Evolutionary conservation across 1,140 invertebrate genomes (phyloP), one percentile per base, ranked within the genome.

Genomic region (Pseudoatta argentina): DNA sequence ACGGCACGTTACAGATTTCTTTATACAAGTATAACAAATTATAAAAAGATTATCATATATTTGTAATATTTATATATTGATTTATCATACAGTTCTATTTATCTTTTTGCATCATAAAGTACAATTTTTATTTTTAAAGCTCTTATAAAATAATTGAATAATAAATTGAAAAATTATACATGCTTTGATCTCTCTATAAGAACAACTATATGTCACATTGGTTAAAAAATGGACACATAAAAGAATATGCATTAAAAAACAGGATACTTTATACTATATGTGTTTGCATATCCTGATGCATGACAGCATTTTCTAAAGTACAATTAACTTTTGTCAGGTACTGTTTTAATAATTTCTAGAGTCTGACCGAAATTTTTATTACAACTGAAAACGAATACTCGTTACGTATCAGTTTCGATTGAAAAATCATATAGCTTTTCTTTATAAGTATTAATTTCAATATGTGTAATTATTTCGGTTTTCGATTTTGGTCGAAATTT

Each of bases 311-410:
- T 51, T 64, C 5, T 51, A 64, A 64, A 78, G 24, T 14, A 44
- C 12, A 64, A 44, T 76, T 48, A 81, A 81, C 55, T 79, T 66
- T 82, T 73, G 24, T 82, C 79, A 83, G 79, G 79, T 83, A 83
- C 79, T 51, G 39, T 59, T 39, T 75, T 63, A 51, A 24, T 44
- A 61, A 83, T 34, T 34, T 34, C 6, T 34, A 34, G 6, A 34
- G 0, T 34, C 30, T 2, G 30, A 34, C 0, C 6, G 6, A 34
- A 34, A 34, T 0, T 34, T 34, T 34, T 34, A 6, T 0, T 5
- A 34, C 3, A 34, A 34, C 5, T 34, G 30, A 6, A 34, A 34
- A 34, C 0, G 5, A 6, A 34, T 34, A 34, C 5, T 34, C 30
- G 2, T 34, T 34, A 34, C 30, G 5, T 34, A 3, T 34, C 30